Evolutionary conservation across 2,888 invertebrate species (phyloP).

Genomic region (Clepsis dumicolana): DNA sequence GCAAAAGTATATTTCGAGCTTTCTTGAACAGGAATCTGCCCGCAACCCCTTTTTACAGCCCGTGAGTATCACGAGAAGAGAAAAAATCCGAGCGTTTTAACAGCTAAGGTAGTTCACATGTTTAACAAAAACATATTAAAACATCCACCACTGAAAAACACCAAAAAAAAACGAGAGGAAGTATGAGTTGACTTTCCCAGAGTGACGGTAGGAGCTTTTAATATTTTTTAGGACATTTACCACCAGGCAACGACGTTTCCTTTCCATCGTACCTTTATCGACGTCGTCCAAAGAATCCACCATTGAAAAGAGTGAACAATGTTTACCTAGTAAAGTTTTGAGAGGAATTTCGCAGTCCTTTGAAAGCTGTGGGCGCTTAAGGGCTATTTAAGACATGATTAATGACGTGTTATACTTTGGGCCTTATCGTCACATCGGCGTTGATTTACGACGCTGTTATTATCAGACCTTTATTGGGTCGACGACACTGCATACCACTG

Average conservation of each 20-base stretch:
- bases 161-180: no score
- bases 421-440: slow-evolving; percentile 49
- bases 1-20: no score
- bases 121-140: no score
- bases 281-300: slow-evolving; percentile 39
- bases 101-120: no score
- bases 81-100: no score
- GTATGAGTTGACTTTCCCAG: no score
- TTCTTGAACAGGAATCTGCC: no score
- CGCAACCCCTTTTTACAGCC: no score
- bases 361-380: slow-evolving; percentile 81
- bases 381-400: slow-evolving; percentile 75
- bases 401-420: slow-evolving; percentile 67
- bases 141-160: no score
- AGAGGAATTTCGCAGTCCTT: slow-evolving; percentile 71
- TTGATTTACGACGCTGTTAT: slow-evolving; percentile 60
- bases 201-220: no score
- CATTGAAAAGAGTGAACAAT: slow-evolving; percentile 71
- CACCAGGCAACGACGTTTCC: not conserved
- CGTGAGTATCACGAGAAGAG: no score
- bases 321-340: slow-evolving; percentile 56
- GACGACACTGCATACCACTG: slow-evolving; percentile 45
- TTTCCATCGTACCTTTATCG: slow-evolving; percentile 38
- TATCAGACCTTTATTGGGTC: slow-evolving; percentile 40
- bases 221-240: no score